These are phyloP conservation scores for Stratiomys singularior DNA, from an alignment of 2,888 invertebrate species.

Conservation along the genomic window DNA sequence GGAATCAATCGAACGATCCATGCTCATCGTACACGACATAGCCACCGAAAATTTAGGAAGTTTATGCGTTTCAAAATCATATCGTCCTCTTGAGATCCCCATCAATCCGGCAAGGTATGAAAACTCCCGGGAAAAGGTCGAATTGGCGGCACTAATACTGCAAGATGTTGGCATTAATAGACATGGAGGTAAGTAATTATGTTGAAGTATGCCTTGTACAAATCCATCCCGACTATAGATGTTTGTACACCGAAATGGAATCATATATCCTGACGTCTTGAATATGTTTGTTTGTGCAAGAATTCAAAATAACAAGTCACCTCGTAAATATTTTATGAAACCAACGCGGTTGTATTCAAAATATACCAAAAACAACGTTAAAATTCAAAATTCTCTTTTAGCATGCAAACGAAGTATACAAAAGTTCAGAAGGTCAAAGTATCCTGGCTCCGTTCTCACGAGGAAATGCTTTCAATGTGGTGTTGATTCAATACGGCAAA, in stretches of 20 bases:
- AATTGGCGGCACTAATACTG: constrained; percentile 79
- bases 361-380: not conserved
- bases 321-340: constrained; percentile 38
- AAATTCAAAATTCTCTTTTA: not conserved
- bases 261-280: no score
- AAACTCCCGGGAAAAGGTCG: constrained; percentile 80
- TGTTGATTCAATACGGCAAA: constrained; percentile 7
- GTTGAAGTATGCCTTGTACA: not conserved
- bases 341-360: not conserved
- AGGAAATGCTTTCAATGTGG: not conserved
- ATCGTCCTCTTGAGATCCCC: constrained; percentile 75
- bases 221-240: not conserved
- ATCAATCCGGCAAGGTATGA: constrained; percentile 78
- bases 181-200: constrained; percentile 68
- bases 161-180: constrained; percentile 76
- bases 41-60: constrained; percentile 77
- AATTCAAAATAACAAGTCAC: constrained; percentile 13
- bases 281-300: constrained; percentile 12
- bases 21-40: constrained; percentile 80
- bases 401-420: no score
- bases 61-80: constrained; percentile 77
- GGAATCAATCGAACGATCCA: constrained; percentile 74
- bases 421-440: no score
- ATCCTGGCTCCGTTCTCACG: no score
- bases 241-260: not conserved